phyloP scores from a whole-genome alignment of 30 jellyfish, hydroid and myxozoan species.

The Cassiopea xamachana region DNA sequence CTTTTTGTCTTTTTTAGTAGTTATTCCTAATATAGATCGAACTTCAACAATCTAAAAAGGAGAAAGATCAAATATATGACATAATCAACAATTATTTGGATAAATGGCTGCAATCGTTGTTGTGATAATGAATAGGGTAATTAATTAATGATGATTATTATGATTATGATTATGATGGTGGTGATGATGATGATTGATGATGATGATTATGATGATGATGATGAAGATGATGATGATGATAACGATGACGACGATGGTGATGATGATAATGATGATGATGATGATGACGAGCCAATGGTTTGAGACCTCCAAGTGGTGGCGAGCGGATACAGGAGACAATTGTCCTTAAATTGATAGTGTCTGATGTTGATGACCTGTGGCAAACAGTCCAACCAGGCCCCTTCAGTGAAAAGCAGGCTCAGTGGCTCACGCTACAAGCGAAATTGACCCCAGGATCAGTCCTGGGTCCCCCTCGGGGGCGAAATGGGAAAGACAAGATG shows the following conservation, averaged over 20 bases:
- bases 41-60: slow-evolving; percentile 55
- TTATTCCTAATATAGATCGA: slow-evolving; percentile 63
- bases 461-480: too few species aligned
- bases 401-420: too few species aligned
- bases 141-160: not conserved
- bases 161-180: not conserved
- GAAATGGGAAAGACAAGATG: not conserved
- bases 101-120: not conserved
- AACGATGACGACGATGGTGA: not conserved
- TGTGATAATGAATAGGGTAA: not conserved
- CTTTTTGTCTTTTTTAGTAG: slow-evolving; percentile 14
- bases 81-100: not conserved
- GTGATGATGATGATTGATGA: not conserved
- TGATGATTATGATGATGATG: too few species aligned
- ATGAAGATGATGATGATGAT: not conserved
- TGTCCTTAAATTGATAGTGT: not conserved
- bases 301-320: too few species aligned
- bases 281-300: not conserved
- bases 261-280: not conserved
- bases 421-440: too few species aligned
- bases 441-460: too few species aligned
- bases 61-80: not conserved
- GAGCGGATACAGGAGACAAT: not conserved
- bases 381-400: too few species aligned
- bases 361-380: too few species aligned